These are phyloP conservation scores for Isichthys henryi DNA, from an alignment of 2,113 vertebrate species.

Conservation along the genomic window DNA sequence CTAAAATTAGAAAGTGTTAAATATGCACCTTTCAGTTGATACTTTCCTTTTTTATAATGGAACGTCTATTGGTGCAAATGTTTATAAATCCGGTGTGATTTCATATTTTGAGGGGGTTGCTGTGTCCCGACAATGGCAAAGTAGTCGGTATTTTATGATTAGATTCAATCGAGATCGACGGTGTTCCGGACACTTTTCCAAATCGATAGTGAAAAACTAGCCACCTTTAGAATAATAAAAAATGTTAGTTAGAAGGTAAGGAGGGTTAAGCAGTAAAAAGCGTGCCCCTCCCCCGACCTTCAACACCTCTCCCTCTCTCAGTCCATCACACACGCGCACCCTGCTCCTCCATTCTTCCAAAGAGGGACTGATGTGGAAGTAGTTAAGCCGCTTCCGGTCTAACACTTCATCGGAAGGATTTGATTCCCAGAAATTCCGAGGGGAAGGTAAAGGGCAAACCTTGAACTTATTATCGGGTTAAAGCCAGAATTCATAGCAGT, in stretches of 20 bases:
- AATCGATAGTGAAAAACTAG: not conserved
- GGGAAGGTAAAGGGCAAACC: conserved; percentile 39
- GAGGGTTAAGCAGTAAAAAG: not conserved
- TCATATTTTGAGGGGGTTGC: not conserved
- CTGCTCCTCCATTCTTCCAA: conserved; percentile 13
- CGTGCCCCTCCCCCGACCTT: not conserved
- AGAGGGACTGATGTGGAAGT: conserved; percentile 30
- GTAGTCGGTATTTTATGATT: not conserved
- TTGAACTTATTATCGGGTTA: conserved; percentile 45
- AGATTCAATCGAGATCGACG: not conserved
- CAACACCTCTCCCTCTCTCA: not conserved
- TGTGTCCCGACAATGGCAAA: not conserved
- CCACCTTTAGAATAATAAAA: not conserved
- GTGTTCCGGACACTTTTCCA: not conserved
- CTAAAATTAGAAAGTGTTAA: not conserved
- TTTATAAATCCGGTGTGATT: not conserved
- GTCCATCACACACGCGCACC: not conserved
- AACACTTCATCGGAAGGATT: conserved; percentile 42
- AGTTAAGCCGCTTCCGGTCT: conserved; percentile 43
- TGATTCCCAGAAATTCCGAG: conserved; percentile 29
- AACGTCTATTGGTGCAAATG: not conserved
- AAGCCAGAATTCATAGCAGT: conserved; percentile 20
- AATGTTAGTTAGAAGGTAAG: not conserved
- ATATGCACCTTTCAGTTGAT: not conserved
- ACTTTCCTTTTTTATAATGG: not conserved